Evolutionary conservation across 2,888 invertebrate species (phyloP), one percentile per base, ranked within the genome.

Genomic region (Andrena dorsata): DNA sequence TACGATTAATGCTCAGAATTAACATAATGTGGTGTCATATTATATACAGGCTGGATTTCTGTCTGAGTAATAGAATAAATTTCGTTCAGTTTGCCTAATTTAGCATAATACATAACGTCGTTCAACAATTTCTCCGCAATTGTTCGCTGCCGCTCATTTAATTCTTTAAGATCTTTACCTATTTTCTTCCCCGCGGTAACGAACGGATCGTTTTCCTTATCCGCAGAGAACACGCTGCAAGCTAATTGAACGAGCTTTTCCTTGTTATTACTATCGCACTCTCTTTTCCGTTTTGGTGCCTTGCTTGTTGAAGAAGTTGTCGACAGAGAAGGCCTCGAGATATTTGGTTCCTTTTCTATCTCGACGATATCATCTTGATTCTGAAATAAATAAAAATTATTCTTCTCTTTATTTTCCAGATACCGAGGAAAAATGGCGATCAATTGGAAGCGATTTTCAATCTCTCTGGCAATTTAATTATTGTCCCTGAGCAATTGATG

Each of bases 401-500:
- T 58, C 20, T 58, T 58, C 28, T 58, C 28, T 56, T 28, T 26
- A 58, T 28, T 28, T 58, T 58, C 28, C 58, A 58, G 26, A 58
- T 16, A 58, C 58, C 10, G 13, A 58, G 28, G 58, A 58, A 58
- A 58, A 58, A 16, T 58, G 16, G 23, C 58, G 0, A 16, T 28
- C 26, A 58, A 58, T 28, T 58, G 58, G 26, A 58, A 58, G 8
- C 8, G 28, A 58, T 58, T 58, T 58, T 28, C 58, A 58, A 58
- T n/a, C 26, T 28, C 58, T 58, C 8, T 72, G 63, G 53, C 63
- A 64, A 53, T 72, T 64, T 64, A 32, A 61, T 16, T 64, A 63
- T 30, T 64, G 72, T 8, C 10, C 64, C n/a, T 32, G 72, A 28
- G 63, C 32, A 26, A 16, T 72, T n/a, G 63, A 72, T 20, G 63